Evolutionary conservation across 2,888 invertebrate genomes (phyloP).

Genomic region (Scaptomyza reducta): DNA sequence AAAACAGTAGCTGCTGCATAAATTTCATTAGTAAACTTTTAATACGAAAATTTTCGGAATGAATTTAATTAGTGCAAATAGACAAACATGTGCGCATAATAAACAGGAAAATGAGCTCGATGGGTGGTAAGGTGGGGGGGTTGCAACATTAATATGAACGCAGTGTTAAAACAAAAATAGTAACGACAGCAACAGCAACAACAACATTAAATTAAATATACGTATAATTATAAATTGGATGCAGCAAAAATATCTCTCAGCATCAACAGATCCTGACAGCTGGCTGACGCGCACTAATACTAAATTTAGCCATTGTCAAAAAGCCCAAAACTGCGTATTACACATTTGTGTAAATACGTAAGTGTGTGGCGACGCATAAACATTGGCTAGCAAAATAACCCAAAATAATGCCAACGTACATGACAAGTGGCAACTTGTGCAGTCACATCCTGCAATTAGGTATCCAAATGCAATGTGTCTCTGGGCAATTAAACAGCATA

Average conservation of each 20-base stretch:
- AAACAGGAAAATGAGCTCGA: constrained; percentile 3
- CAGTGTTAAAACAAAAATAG: not conserved
- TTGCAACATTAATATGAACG: not conserved
- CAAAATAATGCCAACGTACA: constrained; percentile 16
- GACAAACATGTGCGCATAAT: constrained; percentile 33
- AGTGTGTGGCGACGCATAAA: constrained; percentile 7
- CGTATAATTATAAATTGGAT: constrained; percentile 1
- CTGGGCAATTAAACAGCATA: constrained; percentile 1
- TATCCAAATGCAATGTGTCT: not conserved
- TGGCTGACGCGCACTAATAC: constrained; percentile 1
- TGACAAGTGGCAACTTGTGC: constrained; percentile 11
- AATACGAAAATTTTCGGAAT: constrained; percentile 64
- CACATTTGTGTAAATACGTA: not conserved
- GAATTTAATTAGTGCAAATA: constrained; percentile 66
- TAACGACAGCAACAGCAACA: not conserved
- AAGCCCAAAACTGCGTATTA: not conserved
- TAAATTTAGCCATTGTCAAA: constrained; percentile 4
- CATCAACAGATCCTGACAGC: constrained; percentile 13
- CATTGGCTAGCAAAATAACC: constrained; percentile 3
- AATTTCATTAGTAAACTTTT: constrained; percentile 70
- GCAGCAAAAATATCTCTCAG: not conserved
- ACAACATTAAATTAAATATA: constrained; percentile 7
- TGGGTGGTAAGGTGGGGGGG: no score
- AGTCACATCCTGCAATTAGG: constrained; percentile 12
- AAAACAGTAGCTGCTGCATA: constrained; percentile 60